These are phyloP conservation scores for Uropsilus gracilis DNA, from an alignment of 2,113 vertebrate species.

Conservation along the genomic window DNA sequence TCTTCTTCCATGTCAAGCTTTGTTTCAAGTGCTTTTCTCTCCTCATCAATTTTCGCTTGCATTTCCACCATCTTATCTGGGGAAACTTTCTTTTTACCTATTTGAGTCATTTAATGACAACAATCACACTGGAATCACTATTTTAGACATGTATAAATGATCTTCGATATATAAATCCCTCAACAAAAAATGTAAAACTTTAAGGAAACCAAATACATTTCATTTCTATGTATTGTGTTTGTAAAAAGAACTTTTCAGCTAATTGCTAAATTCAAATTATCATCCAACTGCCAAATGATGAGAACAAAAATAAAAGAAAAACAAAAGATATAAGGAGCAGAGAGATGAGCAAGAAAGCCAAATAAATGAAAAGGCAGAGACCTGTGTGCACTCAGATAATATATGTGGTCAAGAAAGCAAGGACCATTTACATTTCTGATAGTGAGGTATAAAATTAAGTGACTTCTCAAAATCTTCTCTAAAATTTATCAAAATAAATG, in stretches of 20 bases:
- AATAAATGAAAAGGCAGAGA: conserved; percentile 30
- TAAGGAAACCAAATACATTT: conserved; percentile 35
- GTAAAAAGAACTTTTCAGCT: conserved; percentile 27
- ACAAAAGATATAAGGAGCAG: conserved; percentile 19
- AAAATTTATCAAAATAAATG: conserved; percentile 28
- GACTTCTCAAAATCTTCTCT: background rate
- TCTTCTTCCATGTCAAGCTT: conserved; percentile 99
- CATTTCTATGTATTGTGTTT: conserved; percentile 39
- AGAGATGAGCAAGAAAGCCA: conserved; percentile 47
- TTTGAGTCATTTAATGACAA: conserved; percentile 72
- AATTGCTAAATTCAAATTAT: conserved; percentile 13
- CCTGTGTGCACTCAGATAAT: background rate
- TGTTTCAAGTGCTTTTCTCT: conserved; percentile 96
- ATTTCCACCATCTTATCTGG: conserved; percentile 99
- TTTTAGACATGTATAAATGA: conserved; percentile 8
- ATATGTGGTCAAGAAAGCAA: background rate
- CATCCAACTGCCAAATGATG: background rate
- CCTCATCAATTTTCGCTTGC: conserved; percentile 99
- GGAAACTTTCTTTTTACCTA: conserved; percentile 98
- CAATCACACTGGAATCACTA: conserved; percentile 42
- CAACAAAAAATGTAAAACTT: conserved; percentile 2
- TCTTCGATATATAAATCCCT: background rate
- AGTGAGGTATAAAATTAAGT: conserved; percentile 48
- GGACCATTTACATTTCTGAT: conserved; percentile 31
- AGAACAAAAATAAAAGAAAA: conserved; percentile 31